Percentiles rank a stretch among this genome's conserved stretches.
Conservation (phyloP, 2,113 vertebrate genomes). For the Raja brachyura region DNA sequence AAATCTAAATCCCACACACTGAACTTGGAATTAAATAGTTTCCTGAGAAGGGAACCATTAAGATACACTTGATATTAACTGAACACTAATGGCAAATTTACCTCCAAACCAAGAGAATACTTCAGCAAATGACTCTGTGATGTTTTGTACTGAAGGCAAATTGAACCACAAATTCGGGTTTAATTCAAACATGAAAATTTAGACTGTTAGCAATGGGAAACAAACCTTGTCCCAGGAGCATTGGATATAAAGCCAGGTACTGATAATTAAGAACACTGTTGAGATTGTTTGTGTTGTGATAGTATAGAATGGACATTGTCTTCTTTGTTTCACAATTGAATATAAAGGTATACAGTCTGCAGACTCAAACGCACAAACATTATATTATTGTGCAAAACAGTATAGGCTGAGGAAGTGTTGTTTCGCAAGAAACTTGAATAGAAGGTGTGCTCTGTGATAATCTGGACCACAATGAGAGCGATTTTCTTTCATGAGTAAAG, state of each 20-base stretch:
- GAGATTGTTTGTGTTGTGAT: neutral
- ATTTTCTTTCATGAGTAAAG: neutral
- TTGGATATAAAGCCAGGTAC: neutral
- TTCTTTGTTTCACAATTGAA: neutral
- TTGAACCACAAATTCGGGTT: too few species aligned
- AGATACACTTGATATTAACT: too few species aligned
- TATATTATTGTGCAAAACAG: neutral
- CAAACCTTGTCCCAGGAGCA: neutral
- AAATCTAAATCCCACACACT: too few species aligned
- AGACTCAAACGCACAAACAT: neutral
- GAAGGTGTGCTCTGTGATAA: neutral
- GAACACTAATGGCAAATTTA: too few species aligned
- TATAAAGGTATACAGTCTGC: neutral
- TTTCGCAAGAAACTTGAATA: neutral
- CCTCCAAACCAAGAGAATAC: too few species aligned
- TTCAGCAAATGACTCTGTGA: too few species aligned
- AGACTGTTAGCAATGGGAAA: neutral
- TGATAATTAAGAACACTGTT: neutral
- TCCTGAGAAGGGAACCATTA: too few species aligned
- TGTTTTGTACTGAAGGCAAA: too few species aligned
- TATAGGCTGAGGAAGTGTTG: neutral
- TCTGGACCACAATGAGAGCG: neutral
- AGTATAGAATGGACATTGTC: neutral
- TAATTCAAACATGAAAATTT: too few species aligned
- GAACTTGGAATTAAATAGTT: too few species aligned